Evolutionary conservation across 2,797 vertebrate genomes (phyloP), one percentile per base, ranked within the genome.

Genomic region (Cichlasoma orientale): DNA sequence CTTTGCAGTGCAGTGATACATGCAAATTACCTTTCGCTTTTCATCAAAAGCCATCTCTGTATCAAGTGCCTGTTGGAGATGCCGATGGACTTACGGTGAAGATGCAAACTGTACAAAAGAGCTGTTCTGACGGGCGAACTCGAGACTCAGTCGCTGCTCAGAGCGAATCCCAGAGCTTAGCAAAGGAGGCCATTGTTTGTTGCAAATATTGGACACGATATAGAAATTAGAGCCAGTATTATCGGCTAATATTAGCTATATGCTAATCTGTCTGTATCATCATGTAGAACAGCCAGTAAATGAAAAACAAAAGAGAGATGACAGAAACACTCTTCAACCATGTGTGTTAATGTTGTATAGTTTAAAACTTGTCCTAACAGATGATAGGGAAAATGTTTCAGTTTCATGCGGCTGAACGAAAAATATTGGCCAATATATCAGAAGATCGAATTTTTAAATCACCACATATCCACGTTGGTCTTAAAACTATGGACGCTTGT

Each of bases 21-120:
- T 90, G 83, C 78, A 86, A 86, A 88, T 86, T 72, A 78, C 38
- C 31, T 56, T 71, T 70, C 5, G 27, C 23, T 77, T 72, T 78
- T 68, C 72, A 79, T 79, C 56, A 25, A 69, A 58, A 59, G 38
- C 21, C 23, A 66, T 77, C 52, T 75, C 29, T 56, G 7, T 19
- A 68, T 79, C 55, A 47, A 2, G 47, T 69, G 25, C 16, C 25
- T 4, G 4, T 47, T 23, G 4, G 13, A 80, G 29, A 83, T n/a
- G 55, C 66, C 23, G 59, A 58, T 8, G 23, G 38, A n/a, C n/a
- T 56, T 56, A 1, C 71, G 21, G 27, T 5, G 0, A 55, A 59
- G 29, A 66, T 9, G n/a, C 27, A 61, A 18, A 55, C 52, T 33
- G 8, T 58, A 52, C 7, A n/a, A n/a, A 21, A 21, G 52, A 53